Evolutionary conservation across 2,113 vertebrate species (phyloP).

Genomic region (Pelobates fuscus): DNA sequence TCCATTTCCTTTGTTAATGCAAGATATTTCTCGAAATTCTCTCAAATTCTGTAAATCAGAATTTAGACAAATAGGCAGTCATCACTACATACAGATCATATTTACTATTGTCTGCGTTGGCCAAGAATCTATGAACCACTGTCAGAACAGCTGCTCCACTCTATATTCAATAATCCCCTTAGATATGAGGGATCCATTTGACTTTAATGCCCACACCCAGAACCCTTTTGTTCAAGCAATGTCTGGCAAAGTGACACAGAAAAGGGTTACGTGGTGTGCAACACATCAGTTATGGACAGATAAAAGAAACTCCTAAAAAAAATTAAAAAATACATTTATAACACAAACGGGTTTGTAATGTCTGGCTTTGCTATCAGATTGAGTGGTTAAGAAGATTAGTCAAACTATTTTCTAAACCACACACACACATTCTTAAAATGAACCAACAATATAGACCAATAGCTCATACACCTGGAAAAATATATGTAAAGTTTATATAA

Average conservation of each 20-base stretch:
- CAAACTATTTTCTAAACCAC: no score
- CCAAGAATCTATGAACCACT: not conserved
- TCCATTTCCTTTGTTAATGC: not conserved
- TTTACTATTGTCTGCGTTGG: not conserved
- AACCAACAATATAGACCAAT: no score
- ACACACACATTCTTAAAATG: no score
- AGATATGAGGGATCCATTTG: not conserved
- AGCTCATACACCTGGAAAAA: no score
- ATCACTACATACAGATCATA: not conserved
- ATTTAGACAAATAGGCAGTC: not conserved
- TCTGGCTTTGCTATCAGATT: no score
- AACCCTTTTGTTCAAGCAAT: not conserved
- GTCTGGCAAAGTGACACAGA: not conserved
- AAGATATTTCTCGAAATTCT: not conserved
- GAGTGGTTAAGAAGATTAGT: no score
- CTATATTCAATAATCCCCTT: conserved; percentile 1
- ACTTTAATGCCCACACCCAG: not conserved
- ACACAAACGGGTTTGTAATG: no score
- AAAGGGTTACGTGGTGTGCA: not conserved
- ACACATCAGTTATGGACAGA: not conserved
- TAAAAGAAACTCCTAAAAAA: not conserved
- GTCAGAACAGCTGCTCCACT: not conserved
- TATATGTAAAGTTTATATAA: no score
- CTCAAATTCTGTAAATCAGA: not conserved
- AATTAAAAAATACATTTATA: no score